phyloP scores from a whole-genome alignment of 2,113 vertebrate genomes.

The Vireo altiloquus region DNA sequence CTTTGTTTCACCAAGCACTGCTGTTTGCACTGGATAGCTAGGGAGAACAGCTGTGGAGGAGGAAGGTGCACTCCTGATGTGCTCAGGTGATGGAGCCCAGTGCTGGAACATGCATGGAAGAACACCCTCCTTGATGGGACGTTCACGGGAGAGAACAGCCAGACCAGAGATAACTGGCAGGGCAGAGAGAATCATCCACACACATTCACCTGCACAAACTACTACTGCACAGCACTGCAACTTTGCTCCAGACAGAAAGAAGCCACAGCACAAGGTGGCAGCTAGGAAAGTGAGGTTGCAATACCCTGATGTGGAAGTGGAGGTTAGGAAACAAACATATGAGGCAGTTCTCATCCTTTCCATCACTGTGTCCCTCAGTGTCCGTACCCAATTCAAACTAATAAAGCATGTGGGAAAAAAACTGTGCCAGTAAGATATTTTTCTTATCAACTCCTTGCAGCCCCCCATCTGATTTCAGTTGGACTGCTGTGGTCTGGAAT shows the following conservation, averaged over 20 bases:
- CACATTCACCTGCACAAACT: neutral
- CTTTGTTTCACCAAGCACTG: neutral
- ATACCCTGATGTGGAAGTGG: neutral
- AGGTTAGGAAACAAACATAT: neutral
- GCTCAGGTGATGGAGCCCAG: neutral
- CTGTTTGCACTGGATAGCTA: neutral
- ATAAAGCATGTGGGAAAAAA: neutral
- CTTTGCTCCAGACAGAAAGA: neutral
- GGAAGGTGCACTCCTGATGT: neutral
- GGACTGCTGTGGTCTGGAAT: neutral
- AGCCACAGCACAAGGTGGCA: neutral
- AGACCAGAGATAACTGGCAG: neutral
- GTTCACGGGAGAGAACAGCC: fast-evolving
- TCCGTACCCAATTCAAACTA: neutral
- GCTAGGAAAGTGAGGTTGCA: neutral
- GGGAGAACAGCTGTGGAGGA: neutral
- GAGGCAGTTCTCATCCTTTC: neutral
- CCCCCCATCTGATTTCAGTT: neutral
- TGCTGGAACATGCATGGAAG: neutral
- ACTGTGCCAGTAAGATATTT: neutral
- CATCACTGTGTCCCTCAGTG: neutral
- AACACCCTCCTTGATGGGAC: neutral
- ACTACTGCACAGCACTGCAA: neutral
- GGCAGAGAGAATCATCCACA: neutral
- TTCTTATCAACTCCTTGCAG: neutral